A percentile compares a stretch with the other conserved stretches of the same genome.
Evolutionary conservation across 2,888 invertebrate species (phyloP).

Genomic region (Chalcis sispes): DNA sequence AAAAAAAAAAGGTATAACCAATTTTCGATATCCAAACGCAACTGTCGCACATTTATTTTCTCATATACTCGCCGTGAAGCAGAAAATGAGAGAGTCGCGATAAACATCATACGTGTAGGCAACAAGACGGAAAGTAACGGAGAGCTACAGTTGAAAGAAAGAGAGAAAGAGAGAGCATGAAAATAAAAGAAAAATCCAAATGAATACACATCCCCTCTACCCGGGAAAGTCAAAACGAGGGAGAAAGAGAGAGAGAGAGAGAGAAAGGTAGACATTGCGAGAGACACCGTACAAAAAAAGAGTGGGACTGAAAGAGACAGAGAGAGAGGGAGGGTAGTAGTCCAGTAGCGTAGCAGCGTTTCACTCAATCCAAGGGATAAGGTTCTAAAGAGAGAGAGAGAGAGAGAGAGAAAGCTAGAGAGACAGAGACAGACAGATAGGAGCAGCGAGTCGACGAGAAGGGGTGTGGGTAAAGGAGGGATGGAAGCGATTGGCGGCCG

Average conservation of each 20-base stretch:
- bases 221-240: too few species aligned
- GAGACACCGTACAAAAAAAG: neutral
- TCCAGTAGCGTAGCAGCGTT: too few species aligned
- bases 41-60: neutral
- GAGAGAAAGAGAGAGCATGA: neutral
- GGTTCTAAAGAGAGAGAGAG: too few species aligned
- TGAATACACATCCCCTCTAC: too few species aligned
- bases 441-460: neutral
- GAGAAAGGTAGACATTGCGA: neutral
- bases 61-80: neutral
- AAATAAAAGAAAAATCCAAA: neutral
- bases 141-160: neutral
- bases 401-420: slow-evolving; percentile 19
- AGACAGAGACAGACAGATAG: slow-evolving; percentile 14
- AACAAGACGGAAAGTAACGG: too few species aligned
- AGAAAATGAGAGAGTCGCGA: neutral
- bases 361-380: too few species aligned
- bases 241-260: neutral
- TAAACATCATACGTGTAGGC: neutral
- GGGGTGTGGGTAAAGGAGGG: slow-evolving; percentile 1
- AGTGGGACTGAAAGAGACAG: neutral
- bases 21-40: neutral
- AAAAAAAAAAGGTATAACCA: too few species aligned
- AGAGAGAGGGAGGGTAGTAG: neutral
- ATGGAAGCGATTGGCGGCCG: slow-evolving; percentile 34